A percentile compares a stretch with the other conserved stretches of the same genome.
Evolutionary conservation across 2,888 invertebrate genomes (phyloP).

Genomic region (Andrena haemorrhoa): DNA sequence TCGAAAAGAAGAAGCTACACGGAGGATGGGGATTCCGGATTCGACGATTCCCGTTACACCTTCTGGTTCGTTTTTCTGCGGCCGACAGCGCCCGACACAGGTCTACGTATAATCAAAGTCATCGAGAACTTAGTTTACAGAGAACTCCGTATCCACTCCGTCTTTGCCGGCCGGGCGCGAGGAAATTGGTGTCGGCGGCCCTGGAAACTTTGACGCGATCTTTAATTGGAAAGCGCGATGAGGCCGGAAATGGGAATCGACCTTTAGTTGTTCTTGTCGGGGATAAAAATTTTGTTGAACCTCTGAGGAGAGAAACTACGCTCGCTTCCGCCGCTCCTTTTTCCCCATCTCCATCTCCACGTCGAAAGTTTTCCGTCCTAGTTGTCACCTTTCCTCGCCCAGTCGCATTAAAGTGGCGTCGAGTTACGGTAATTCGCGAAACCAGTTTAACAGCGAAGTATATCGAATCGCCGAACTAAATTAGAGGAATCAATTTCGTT

Average conservation of each 20-base stretch:
- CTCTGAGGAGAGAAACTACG: background rate
- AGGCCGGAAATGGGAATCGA: constrained; percentile 64
- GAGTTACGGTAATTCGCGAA: background rate
- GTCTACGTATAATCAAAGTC: constrained; percentile 78
- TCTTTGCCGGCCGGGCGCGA: constrained; percentile 50
- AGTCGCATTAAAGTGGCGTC: background rate
- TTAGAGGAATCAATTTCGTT: constrained; percentile 30
- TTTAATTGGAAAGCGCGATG: constrained; percentile 68
- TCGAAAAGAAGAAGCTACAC: background rate
- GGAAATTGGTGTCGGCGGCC: constrained; percentile 67
- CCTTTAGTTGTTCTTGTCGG: constrained; percentile 20
- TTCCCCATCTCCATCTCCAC: background rate
- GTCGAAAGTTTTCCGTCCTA: background rate
- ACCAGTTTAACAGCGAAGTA: background rate
- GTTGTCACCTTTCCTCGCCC: background rate
- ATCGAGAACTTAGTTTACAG: constrained; percentile 79
- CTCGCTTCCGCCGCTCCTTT: background rate
- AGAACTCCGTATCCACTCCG: constrained; percentile 68
- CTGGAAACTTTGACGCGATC: constrained; percentile 64
- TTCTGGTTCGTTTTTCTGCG: constrained; percentile 24
- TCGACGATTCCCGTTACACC: background rate
- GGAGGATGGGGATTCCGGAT: background rate
- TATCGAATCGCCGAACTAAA: constrained; percentile 18
- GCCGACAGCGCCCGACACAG: constrained; percentile 40
- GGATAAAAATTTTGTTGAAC: constrained; percentile 15